Percentiles rank a stretch among this genome's conserved stretches.
These are phyloP conservation scores for Camelus bactrianus DNA, from an alignment of 2,113 vertebrate species.

Conservation along the genomic window DNA sequence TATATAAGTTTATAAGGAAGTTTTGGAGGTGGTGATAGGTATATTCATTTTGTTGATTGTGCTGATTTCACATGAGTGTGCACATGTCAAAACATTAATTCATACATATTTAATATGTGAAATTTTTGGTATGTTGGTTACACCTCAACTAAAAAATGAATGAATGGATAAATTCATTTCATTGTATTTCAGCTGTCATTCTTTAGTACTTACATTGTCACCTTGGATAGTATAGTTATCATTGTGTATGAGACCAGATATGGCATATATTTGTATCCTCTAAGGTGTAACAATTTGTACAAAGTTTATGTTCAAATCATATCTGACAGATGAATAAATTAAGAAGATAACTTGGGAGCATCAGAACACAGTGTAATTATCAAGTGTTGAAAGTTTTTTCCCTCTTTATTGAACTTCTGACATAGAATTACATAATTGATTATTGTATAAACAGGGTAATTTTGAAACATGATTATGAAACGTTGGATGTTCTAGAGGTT, in stretches of 20 bases:
- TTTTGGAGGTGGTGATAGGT: not conserved
- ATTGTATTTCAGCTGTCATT: not conserved
- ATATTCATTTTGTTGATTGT: not conserved
- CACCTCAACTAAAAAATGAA: not conserved
- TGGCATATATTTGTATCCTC: not conserved
- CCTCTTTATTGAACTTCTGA: not conserved
- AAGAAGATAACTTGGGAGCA: not conserved
- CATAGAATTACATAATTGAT: not conserved
- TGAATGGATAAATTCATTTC: not conserved
- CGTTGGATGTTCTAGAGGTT: not conserved
- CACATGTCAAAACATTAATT: not conserved
- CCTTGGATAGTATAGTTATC: not conserved
- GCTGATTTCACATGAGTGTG: not conserved
- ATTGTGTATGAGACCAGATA: not conserved
- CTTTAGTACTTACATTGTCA: not conserved
- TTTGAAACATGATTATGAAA: not conserved
- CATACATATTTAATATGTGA: not conserved
- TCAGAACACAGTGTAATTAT: not conserved
- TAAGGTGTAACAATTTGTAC: not conserved
- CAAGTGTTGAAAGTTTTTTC: not conserved
- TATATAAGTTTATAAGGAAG: not conserved
- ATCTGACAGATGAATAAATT: not conserved
- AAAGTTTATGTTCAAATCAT: not conserved
- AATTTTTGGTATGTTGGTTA: not conserved
- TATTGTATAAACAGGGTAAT: not conserved